Evolutionary conservation across 2,113 vertebrate species (phyloP).

Genomic region (Micromys minutus): DNA sequence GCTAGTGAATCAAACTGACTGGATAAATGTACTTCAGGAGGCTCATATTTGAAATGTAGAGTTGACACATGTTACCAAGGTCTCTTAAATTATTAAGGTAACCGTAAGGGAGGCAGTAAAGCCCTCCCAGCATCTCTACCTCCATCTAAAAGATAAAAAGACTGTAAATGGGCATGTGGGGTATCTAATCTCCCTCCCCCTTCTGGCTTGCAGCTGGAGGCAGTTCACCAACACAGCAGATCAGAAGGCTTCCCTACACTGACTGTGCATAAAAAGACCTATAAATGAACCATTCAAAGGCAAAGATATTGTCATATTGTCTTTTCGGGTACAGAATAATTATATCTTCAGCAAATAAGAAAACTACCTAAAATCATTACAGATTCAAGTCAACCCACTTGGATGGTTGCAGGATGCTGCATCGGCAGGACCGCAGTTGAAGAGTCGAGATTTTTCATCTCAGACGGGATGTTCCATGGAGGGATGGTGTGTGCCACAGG

Average conservation of each 20-base stretch:
- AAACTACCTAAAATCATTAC: neutral
- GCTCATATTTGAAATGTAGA: neutral
- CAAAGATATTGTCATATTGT: neutral
- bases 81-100: conserved; percentile 15
- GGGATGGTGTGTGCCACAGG: neutral
- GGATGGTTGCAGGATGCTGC: fast-evolving
- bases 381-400: neutral
- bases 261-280: fast-evolving
- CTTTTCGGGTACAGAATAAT: neutral
- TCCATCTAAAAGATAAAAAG: neutral
- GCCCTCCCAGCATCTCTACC: neutral
- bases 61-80: neutral
- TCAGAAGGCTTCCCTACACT: fast-evolving
- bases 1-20: neutral
- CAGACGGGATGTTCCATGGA: fast-evolving
- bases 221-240: fast-evolving
- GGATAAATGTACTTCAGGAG: neutral
- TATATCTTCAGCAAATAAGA: neutral
- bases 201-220: fast-evolving
- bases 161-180: fast-evolving
- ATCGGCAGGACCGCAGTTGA: fast-evolving
- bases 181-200: fast-evolving
- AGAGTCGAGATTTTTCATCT: neutral
- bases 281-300: fast-evolving
- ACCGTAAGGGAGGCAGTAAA: neutral